phyloP scores from a whole-genome alignment of 2,797 vertebrate species.

The Erpetoichthys calabaricus region DNA sequence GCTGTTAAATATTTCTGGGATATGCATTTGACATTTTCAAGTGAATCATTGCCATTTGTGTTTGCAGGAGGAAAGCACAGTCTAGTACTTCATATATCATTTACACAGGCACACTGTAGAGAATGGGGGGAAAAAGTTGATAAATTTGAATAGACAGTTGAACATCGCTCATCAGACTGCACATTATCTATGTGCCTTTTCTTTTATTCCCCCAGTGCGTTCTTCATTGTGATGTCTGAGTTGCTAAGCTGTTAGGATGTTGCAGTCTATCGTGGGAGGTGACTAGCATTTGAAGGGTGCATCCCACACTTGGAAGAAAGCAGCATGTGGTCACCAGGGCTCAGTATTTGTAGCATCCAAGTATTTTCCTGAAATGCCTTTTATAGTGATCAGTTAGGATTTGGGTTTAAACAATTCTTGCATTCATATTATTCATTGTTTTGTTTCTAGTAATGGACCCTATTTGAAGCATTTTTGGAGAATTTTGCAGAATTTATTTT shows the following conservation, averaged over 20 bases:
- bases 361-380: no score
- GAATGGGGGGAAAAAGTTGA: conserved; percentile 29
- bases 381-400: no score
- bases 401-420: no score
- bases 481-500: no score
- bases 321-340: no score
- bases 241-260: conserved; percentile 6
- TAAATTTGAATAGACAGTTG: conserved; percentile 35
- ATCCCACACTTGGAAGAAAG: no score
- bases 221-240: conserved; percentile 1
- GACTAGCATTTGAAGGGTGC: neutral
- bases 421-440: no score
- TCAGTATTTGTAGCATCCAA: no score
- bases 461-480: no score
- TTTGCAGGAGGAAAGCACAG: conserved; percentile 22
- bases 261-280: neutral
- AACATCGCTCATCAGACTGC: conserved; percentile 39
- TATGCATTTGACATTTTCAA: conserved; percentile 51
- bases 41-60: conserved; percentile 45
- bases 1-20: conserved; percentile 31
- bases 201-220: conserved; percentile 8
- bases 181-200: conserved; percentile 7
- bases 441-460: no score
- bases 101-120: conserved; percentile 26
- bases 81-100: conserved; percentile 38